phyloP scores from a whole-genome alignment of 2,888 invertebrate species.

The Troides helena region DNA sequence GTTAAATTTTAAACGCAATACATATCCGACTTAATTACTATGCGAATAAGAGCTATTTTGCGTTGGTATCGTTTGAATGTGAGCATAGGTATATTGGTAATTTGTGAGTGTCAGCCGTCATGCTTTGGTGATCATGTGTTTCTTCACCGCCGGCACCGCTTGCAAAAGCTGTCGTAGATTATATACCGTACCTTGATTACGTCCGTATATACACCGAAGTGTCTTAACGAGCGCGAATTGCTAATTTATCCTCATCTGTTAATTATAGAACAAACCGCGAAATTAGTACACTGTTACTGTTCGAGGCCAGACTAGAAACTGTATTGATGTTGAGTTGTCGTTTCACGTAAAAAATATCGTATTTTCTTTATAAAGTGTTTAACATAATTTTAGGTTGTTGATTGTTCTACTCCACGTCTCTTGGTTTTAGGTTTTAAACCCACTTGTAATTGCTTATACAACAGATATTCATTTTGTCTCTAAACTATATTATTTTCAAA shows the following conservation, averaged over 20 bases:
- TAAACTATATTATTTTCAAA: too few relatives aligned
- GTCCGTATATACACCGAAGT: slow-evolving; percentile 67
- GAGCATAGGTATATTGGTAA: slow-evolving; percentile 41
- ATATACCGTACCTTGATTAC: slow-evolving; percentile 57
- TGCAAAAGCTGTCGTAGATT: slow-evolving; percentile 71
- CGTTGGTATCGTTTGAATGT: slow-evolving; percentile 33
- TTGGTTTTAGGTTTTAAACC: not conserved
- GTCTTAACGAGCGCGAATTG: slow-evolving; percentile 45
- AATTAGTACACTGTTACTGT: not conserved
- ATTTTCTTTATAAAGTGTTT: not conserved
- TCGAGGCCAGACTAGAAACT: not conserved
- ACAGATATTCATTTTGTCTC: not conserved
- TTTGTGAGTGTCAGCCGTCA: slow-evolving; percentile 65
- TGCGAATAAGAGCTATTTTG: slow-evolving; percentile 11
- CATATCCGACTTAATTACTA: slow-evolving; percentile 18
- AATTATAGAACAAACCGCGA: slow-evolving; percentile 5
- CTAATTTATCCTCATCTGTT: slow-evolving; percentile 14
- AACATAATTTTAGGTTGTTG: too few relatives aligned
- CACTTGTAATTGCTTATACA: not conserved
- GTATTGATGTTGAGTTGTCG: too few relatives aligned
- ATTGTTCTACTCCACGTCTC: not conserved
- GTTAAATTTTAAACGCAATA: not conserved
- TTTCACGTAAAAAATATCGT: not conserved
- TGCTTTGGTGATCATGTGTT: slow-evolving; percentile 58
- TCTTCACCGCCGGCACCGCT: slow-evolving; percentile 59